phyloP scores from a whole-genome alignment of 2,113 vertebrate genomes.

The pig (Sus scrofa) region T2T-Sscrofa CM000820.6:50490001-50490500 shows the following conservation, averaged over 20 bases:
- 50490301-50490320: background rate
- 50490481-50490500: background rate
- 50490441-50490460: background rate
- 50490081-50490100: background rate
- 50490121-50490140: background rate
- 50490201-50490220: conserved; percentile 57
- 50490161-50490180: conserved; percentile 54
- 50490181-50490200: conserved; percentile 1
- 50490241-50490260: conserved; percentile 34
- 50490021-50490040: background rate
- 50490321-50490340: background rate
- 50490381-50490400: background rate
- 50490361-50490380: background rate
- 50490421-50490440: background rate
- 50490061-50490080: background rate
- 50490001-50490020: background rate
- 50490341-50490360: background rate
- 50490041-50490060: background rate
- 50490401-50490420: background rate
- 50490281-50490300: conserved; percentile 31
- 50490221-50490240: conserved; percentile 14
- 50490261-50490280: background rate
- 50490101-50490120: background rate
- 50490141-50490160: conserved; percentile 39
- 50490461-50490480: background rate